Conservation (phyloP, 2,113 vertebrate species). For the Otolemur garnettii region DNA sequence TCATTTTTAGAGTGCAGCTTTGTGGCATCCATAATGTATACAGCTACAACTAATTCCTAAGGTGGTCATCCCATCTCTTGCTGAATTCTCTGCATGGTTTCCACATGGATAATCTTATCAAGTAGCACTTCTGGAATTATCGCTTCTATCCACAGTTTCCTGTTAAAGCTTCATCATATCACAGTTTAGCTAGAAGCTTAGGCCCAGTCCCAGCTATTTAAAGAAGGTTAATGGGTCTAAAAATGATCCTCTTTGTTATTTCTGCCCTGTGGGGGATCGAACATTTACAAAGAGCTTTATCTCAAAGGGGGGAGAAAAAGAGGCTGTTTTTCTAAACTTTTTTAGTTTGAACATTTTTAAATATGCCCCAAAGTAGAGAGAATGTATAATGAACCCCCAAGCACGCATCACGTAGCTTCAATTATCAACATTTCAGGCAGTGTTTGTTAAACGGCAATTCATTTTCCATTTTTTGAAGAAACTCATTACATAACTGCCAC, state of each 20-base stretch:
- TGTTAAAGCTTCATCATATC: neutral
- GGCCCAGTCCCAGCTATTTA: neutral
- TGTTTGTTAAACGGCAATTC: constrained; percentile 64
- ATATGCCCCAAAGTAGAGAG: neutral
- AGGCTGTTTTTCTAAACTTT: neutral
- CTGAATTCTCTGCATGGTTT: constrained; percentile 16
- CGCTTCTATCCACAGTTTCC: neutral
- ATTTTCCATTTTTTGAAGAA: constrained; percentile 61
- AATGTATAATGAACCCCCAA: constrained; percentile 20
- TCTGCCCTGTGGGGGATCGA: neutral
- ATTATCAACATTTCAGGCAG: neutral
- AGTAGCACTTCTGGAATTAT: constrained; percentile 5
- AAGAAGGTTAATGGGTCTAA: neutral
- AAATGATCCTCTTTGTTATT: neutral
- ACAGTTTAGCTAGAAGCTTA: neutral
- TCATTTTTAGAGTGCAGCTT: constrained; percentile 54
- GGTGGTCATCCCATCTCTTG: neutral
- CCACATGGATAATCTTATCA: neutral
- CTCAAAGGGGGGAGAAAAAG: neutral
- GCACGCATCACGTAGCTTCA: neutral
- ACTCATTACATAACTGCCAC: constrained; percentile 63
- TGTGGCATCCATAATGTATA: constrained; percentile 1
- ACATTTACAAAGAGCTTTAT: neutral
- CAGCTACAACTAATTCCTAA: neutral
- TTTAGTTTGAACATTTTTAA: constrained; percentile 49